Evolutionary conservation across 2,113 vertebrate genomes (phyloP), one percentile per base, ranked within the genome.

Genomic region (Boulengeromyrus knoepffleri): DNA sequence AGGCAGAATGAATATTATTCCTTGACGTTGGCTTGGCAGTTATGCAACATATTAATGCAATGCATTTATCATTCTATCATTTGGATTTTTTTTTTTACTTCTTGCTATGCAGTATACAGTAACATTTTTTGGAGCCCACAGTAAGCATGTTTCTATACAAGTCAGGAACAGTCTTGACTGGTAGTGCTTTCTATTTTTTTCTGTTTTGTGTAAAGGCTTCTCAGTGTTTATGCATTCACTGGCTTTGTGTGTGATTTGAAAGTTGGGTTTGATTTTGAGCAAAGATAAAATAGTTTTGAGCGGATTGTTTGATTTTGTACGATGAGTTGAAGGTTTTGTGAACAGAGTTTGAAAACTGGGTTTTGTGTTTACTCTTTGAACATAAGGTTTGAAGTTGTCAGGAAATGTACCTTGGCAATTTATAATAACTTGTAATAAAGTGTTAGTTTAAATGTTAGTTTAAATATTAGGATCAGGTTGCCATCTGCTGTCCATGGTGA

Each of bases 401-500:
- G 5, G 36, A 8, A 15, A 80, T 42, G 36, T 31, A 39, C 74
- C 13, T 42, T 5, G 2, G 31, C 74, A 39, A 42, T 80, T 7
- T 36, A 17, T 80, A 42, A 39, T 19, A 36, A 80, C 31, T 42
- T 80, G 36, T 80, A 17, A 36, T 42, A 80, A 42, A 31, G 19
- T 50, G 13, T 27, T 86, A 31, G 24, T 80, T 12, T 85, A 87
- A 90, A 88, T 50, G 13, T 27, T 86, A 31, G 24, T 80, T 12
- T 85, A 87, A 90, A 88, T 83, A 84, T 52, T 88, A 74, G 45
- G 52, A 15, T 24, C 52, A 74, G 17, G 36, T 58, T 83, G 86
- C 90, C 89, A 74, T 91, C 90, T 91, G 49, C 90, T 88, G 90
- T 80, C 74, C 39, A 1, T 31, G 49, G 39, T 21, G 39, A 21